Evolutionary conservation across 2,797 vertebrate genomes (phyloP), one percentile per base, ranked within the genome.

Genomic region (Parambassis ranga): DNA sequence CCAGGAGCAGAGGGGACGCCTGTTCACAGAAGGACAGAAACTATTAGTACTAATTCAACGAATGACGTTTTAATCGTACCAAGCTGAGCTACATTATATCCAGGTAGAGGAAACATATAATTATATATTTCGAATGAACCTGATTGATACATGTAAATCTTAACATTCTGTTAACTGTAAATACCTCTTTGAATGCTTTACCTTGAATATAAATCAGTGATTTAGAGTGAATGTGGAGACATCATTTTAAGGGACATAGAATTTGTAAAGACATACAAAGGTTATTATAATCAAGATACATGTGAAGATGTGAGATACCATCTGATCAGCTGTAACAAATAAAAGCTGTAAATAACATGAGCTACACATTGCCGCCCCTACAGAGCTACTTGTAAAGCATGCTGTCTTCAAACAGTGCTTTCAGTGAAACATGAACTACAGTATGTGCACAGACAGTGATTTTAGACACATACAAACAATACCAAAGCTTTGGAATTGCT

Each of bases 1-100:
- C 95, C 96, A 0, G 97, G 96, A 14, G 94, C 91, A 3, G 96
- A 97, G 13, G 96, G 95, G 2, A 89, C 88, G 22, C 91, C 97
- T 99, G 73, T 27, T 7, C 20, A 1, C 10, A 5, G 7, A 1
- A 43, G 1, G 18, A 10, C 23, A 13, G 16, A 3, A 5, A 57
- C 22, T 4, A 35, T 37, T 0, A 28, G 3, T 4, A 37, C 13
- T 2, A 22, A 4, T 13, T 28, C 10, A 28, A 11, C 5, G 4
- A 4, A 28, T 28, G 4, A n/a, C n/a, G n/a, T n/a, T n/a, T n/a
- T n/a, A n/a, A n/a, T n/a, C n/a, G n/a, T n/a, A n/a, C n/a, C n/a
- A n/a, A n/a, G n/a, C n/a, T n/a, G n/a, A n/a, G n/a, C n/a, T n/a
- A n/a, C n/a, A n/a, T n/a, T n/a, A n/a, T n/a, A n/a, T n/a, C n/a